phyloP scores from a whole-genome alignment of 2,113 vertebrate species.

The Phyllostomus hastatus region DNA sequence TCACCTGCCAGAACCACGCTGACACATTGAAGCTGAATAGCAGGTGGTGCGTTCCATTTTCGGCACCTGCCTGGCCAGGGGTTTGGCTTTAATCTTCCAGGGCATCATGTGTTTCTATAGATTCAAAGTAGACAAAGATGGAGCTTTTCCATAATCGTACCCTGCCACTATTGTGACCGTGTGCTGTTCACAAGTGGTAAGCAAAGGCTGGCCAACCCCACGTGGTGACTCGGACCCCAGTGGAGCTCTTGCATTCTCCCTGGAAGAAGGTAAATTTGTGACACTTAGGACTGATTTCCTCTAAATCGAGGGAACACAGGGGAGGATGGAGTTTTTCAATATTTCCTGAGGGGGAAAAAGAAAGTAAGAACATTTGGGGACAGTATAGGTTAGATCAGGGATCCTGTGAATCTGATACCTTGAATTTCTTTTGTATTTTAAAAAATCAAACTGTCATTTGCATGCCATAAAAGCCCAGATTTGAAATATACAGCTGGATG shows the following conservation, averaged over 20 bases:
- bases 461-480: not conserved
- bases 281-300: not conserved
- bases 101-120: not conserved
- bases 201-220: not conserved
- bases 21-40: not conserved
- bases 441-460: not conserved
- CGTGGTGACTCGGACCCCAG: not conserved
- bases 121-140: constrained; percentile 10
- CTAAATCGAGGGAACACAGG: not conserved
- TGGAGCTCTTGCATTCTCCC: not conserved
- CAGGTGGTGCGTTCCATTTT: not conserved
- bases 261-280: not conserved
- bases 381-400: not conserved
- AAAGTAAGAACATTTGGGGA: not conserved
- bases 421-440: constrained; percentile 25
- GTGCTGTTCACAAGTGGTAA: constrained; percentile 7
- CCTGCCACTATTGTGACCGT: not conserved
- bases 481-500: not conserved
- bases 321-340: not conserved
- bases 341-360: not conserved
- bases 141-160: not conserved
- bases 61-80: not conserved
- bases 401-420: not conserved
- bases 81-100: not conserved
- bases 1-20: not conserved